phyloP scores from a whole-genome alignment of 2,888 invertebrate genomes.

The Deilephila elpenor region DNA sequence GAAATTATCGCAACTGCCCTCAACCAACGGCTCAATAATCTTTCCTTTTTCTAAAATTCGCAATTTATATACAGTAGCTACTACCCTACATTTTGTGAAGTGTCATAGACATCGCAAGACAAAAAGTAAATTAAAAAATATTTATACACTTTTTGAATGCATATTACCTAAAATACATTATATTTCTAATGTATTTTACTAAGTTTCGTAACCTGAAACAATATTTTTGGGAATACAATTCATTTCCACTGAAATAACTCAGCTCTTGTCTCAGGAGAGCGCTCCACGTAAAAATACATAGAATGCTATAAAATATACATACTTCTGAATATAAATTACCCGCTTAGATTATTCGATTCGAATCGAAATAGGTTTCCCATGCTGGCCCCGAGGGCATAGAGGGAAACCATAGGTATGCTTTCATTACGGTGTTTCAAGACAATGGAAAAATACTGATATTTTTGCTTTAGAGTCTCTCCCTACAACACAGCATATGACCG shows the following conservation, averaged over 20 bases:
- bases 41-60: too few species aligned
- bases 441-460: not conserved
- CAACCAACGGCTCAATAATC: too few species aligned
- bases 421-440: not conserved
- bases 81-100: too few species aligned
- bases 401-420: not conserved
- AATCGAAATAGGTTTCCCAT: slow-evolving; percentile 26
- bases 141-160: not conserved
- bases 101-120: too few species aligned
- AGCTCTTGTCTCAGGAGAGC: not conserved
- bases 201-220: not conserved
- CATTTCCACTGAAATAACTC: slow-evolving; percentile 13
- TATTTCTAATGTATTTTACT: not conserved
- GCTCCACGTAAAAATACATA: slow-evolving; percentile 20
- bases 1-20: too few species aligned
- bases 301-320: slow-evolving; percentile 27
- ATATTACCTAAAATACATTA: not conserved
- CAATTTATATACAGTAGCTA: too few species aligned
- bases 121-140: not conserved
- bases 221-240: not conserved
- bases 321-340: slow-evolving; percentile 50
- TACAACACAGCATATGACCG: too few species aligned
- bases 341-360: slow-evolving; percentile 43
- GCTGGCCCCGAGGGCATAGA: not conserved
- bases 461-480: not conserved